Evolutionary conservation across 1,140 invertebrate genomes (phyloP), one percentile per base, ranked within the genome.

Genomic region (Drosophila grimshawi): DNA sequence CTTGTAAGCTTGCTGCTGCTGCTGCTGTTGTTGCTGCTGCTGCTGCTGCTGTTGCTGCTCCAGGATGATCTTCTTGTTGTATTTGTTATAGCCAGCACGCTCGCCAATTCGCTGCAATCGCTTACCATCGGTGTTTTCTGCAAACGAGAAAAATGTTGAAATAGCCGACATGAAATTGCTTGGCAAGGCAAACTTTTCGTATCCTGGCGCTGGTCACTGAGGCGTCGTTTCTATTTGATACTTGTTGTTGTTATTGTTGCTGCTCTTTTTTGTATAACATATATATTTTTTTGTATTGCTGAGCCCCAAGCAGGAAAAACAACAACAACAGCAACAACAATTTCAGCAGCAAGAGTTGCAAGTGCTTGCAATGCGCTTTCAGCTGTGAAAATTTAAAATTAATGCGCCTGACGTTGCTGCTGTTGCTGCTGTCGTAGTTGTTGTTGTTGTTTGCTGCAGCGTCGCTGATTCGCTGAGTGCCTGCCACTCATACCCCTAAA

Each of bases 81-180:
- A 95, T 90, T 96, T 96, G 76, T 95, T 94, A 63, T 95, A 93
- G 35, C 94, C 94, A 71, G 95, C 92, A 30, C 95, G 93, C 55
- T 96, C 94, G 46, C 52, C 69, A 68, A 95, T 94, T 35, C 95
- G 93, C 82, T 95, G 95, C 81, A 95, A 94, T 74, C 94, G 94
- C 68, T 94, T 94, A 57, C 93, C 90, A 69, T 94, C 86, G 70
- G 94, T 94, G 65, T 93, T 93, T 86, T 95, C 95, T 95, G 86
- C 10, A 92, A 92, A 67, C 19, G 56, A 68, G 56, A 41, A 52
- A 63, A 76, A 59, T 52, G 43, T 69, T 43, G 67, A 76, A 82
- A 79, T 85, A 71, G 59, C 61, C 73, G 53, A 57, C 75, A 78
- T 86, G 45, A 86, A 86, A 68, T 71, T 70, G 81, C 79, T 86